These are phyloP conservation scores for Toxotes chatareus DNA, from an alignment of 2,113 vertebrate genomes.

Conservation along the genomic window DNA sequence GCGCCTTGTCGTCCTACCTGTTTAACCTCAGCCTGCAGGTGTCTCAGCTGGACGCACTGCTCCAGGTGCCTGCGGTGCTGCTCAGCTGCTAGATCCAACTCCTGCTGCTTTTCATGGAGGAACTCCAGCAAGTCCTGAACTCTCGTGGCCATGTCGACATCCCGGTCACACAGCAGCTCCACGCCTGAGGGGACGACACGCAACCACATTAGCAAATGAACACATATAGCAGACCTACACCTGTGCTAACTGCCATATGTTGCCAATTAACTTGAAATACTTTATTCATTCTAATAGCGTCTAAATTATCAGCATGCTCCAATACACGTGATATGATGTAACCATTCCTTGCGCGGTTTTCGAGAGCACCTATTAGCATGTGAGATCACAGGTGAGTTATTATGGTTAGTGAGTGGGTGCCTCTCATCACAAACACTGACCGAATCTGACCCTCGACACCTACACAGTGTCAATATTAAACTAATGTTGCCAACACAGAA, in stretches of 20 bases:
- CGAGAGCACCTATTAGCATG: slow-evolving; percentile 69
- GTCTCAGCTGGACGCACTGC: slow-evolving; percentile 97
- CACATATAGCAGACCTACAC: background rate
- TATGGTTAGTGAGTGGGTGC: slow-evolving; percentile 73
- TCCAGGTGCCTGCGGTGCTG: slow-evolving; percentile 97
- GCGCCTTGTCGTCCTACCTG: slow-evolving; percentile 87
- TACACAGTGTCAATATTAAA: slow-evolving; percentile 69
- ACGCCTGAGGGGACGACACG: slow-evolving; percentile 85
- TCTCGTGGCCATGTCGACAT: slow-evolving; percentile 96
- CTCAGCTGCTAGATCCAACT: slow-evolving; percentile 93
- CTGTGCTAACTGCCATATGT: too few relatives aligned
- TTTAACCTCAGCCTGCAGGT: slow-evolving; percentile 98
- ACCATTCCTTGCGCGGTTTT: slow-evolving; percentile 40
- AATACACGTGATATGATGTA: slow-evolving; percentile 56
- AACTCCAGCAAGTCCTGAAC: slow-evolving; percentile 98
- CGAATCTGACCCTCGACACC: slow-evolving; percentile 64
- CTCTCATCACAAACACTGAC: slow-evolving; percentile 71
- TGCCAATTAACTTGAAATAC: background rate
- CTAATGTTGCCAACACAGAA: slow-evolving; percentile 60
- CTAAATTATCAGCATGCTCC: background rate
- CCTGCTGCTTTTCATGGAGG: slow-evolving; percentile 98
- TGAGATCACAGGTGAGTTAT: slow-evolving; percentile 75
- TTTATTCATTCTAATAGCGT: background rate
- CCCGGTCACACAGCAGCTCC: slow-evolving; percentile 95
- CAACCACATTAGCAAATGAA: background rate